Percentiles rank a stretch among this genome's conserved stretches.
phyloP scores from a whole-genome alignment of 2,113 vertebrate species.

The Prionailurus bengalensis region DNA sequence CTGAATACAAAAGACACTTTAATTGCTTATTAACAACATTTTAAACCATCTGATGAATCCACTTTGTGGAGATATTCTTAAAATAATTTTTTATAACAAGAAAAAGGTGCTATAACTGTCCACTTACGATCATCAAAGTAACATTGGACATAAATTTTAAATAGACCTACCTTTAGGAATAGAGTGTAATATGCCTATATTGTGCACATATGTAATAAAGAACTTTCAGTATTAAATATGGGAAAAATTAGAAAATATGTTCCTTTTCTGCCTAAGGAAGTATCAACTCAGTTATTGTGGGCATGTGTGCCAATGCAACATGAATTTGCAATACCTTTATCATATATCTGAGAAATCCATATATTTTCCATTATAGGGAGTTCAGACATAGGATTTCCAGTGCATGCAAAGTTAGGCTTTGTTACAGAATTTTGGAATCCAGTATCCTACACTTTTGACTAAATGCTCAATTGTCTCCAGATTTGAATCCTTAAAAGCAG shows the following conservation, averaged over 20 bases:
- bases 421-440: neutral
- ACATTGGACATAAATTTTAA: constrained; percentile 53
- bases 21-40: constrained; percentile 70
- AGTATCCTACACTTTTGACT: neutral
- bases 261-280: neutral
- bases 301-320: neutral
- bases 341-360: neutral
- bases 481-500: neutral
- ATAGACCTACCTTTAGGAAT: neutral
- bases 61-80: neutral
- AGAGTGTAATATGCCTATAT: neutral
- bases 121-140: constrained; percentile 43
- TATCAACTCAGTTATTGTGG: neutral
- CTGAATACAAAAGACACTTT: constrained; percentile 58
- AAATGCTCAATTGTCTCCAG: neutral
- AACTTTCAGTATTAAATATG: neutral
- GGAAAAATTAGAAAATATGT: neutral
- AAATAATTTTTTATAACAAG: constrained; percentile 53
- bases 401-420: neutral
- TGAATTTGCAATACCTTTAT: neutral
- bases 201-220: neutral
- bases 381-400: neutral
- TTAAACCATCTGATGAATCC: constrained; percentile 61
- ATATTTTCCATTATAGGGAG: neutral
- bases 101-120: constrained; percentile 40